Base-by-base conservation (phyloP, 2,797 vertebrate species). In the Loriculus beryllinus region DNA sequence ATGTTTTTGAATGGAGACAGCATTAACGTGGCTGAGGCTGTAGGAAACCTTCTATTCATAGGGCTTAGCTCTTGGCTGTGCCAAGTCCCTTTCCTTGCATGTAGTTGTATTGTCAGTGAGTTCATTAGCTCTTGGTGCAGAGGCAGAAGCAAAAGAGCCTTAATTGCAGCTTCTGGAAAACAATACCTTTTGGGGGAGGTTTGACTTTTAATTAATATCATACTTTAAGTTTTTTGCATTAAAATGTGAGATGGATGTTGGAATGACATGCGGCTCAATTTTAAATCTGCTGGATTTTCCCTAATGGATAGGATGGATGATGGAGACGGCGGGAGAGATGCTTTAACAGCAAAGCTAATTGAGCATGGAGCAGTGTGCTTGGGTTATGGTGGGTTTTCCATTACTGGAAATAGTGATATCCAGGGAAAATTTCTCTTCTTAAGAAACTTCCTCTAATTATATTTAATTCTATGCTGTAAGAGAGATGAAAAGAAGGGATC, bases 241-340 rank as follows among this genome's bases (percentile, higher is more conserved):
- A 39, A 63, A 40, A 68, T 42, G n/a, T 40, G 5, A 29, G 54
- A 11, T 7, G 57, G n/a, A 56, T 17, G 22, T 51, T 49, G 35
- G 62, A 79, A 76, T 68, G 22, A 19, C 40, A 70, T 1, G 6
- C 20, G 0, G 72, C 63, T 82, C 48, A 9, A 23, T 80, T 80
- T 60, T 26, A 74, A 90, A 82, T 56, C 59, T 22, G 25, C 48
- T 60, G 92, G 81, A 52, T 93, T 93, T 91, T 74, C 75, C 60
- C 78, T 82, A 68, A 68, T 88, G 88, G 71, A 37, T 37, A 17
- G 81, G 35, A 49, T 14, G 39, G 67, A 14, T 17, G 37, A 35
- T n/a, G 77, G 87, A 64, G 72, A 28, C 1, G 0, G 60, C 11
- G 12, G 56, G 40, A 57, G 42, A 35, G 40, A 29, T 0, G 0